Evolutionary conservation across 2,888 invertebrate species (phyloP).

Genomic region (Amiota minor): DNA sequence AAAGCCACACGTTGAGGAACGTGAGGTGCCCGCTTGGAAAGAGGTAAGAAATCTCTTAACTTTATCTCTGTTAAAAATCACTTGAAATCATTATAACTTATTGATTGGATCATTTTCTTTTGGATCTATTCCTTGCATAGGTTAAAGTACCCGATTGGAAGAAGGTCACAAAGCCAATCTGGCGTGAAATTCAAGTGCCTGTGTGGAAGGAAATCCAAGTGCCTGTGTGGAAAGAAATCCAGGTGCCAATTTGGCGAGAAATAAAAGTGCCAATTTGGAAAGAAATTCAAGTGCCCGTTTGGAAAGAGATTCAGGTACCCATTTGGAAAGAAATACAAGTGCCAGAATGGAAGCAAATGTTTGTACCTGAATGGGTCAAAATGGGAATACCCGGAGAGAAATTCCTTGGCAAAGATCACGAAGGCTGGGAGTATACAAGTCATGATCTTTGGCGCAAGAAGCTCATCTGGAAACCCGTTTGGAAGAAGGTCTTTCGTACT

Average conservation of each 20-base stretch:
- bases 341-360: constrained; percentile 75
- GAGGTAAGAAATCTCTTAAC: constrained; percentile 69
- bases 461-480: constrained; percentile 78
- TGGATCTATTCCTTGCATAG: neutral
- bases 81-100: neutral
- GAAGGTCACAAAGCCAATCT: constrained; percentile 79
- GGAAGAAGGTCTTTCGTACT: constrained; percentile 87
- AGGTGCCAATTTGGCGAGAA: constrained; percentile 86
- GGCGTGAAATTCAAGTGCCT: constrained; percentile 80
- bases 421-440: constrained; percentile 88
- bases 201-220: constrained; percentile 82
- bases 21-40: constrained; percentile 84
- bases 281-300: constrained; percentile 77
- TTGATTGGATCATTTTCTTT: too few relatives aligned
- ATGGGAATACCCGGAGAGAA: constrained; percentile 86
- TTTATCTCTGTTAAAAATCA: neutral
- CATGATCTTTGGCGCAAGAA: constrained; percentile 91
- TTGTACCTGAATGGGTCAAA: constrained; percentile 78
- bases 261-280: constrained; percentile 44
- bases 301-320: constrained; percentile 81
- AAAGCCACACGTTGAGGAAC: constrained; percentile 77
- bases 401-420: constrained; percentile 85
- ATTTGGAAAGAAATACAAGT: constrained; percentile 78
- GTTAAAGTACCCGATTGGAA: constrained; percentile 78
- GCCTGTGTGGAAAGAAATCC: constrained; percentile 83